These are phyloP conservation scores for Ophion slaviceki DNA, from an alignment of 2,888 invertebrate species.

Conservation along the genomic window DNA sequence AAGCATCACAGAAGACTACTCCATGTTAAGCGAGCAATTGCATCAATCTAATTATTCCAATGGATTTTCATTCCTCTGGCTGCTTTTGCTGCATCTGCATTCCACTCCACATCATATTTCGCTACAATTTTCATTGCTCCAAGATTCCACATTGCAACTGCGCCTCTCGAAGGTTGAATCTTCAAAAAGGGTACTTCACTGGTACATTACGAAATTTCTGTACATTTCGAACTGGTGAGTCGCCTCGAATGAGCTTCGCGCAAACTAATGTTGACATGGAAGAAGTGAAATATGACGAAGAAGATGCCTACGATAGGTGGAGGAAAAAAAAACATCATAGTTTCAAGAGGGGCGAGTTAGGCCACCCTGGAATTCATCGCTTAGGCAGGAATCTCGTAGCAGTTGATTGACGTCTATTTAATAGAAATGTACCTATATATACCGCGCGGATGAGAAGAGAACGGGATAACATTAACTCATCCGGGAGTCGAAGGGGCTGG, in stretches of 20 bases:
- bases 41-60: neutral
- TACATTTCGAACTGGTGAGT: neutral
- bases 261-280: neutral
- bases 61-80: neutral
- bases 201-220: neutral
- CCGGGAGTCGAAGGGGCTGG: slow-evolving; percentile 80
- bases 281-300: slow-evolving; percentile 11
- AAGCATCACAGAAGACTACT: too few relatives aligned
- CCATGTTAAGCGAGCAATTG: too few relatives aligned
- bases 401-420: slow-evolving; percentile 81
- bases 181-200: neutral
- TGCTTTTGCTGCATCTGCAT: neutral
- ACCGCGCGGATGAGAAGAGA: slow-evolving; percentile 70
- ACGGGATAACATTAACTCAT: slow-evolving; percentile 81
- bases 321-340: slow-evolving; percentile 70
- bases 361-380: slow-evolving; percentile 69
- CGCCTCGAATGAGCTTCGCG: neutral
- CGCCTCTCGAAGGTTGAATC: neutral
- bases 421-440: slow-evolving; percentile 80
- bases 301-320: slow-evolving; percentile 14
- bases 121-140: neutral
- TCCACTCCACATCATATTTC: neutral
- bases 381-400: slow-evolving; percentile 69
- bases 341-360: slow-evolving; percentile 38
- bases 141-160: neutral